A percentile compares a stretch with the other conserved stretches of the same genome.
These are phyloP conservation scores for Melinaea marsaeus DNA, from an alignment of 2,888 invertebrate species.

Conservation along the genomic window DNA sequence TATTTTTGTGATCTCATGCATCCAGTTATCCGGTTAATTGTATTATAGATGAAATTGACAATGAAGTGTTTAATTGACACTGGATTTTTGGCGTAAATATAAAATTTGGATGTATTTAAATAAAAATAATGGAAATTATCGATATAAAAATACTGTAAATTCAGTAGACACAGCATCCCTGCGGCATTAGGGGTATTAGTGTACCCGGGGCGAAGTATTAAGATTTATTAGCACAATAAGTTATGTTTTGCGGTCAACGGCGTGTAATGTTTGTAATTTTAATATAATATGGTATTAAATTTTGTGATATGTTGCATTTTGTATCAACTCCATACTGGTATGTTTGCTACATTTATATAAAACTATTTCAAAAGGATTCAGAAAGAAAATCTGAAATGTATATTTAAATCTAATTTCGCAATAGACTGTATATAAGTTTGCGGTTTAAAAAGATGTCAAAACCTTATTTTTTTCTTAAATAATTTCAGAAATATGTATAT, in stretches of 20 bases:
- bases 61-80: not conserved
- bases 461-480: too few species aligned
- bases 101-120: too few species aligned
- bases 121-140: not conserved
- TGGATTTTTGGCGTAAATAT: too few species aligned
- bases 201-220: constrained; percentile 39
- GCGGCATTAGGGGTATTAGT: constrained; percentile 45
- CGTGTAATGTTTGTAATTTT: constrained; percentile 29
- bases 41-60: constrained; percentile 36
- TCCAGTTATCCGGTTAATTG: constrained; percentile 37
- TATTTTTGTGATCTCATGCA: constrained; percentile 27
- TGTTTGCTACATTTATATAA: not conserved
- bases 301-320: not conserved
- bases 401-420: not conserved
- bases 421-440: too few species aligned
- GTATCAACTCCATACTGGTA: too few species aligned
- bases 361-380: not conserved
- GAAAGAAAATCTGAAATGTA: too few species aligned
- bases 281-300: constrained; percentile 19
- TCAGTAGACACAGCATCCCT: constrained; percentile 36
- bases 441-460: too few species aligned
- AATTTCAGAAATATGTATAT: too few species aligned
- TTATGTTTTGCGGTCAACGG: constrained; percentile 35
- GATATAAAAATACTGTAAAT: constrained; percentile 6
- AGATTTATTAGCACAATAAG: constrained; percentile 51